phyloP scores from a whole-genome alignment of 2,888 invertebrate species.

The Drosophila infuscata region DNA sequence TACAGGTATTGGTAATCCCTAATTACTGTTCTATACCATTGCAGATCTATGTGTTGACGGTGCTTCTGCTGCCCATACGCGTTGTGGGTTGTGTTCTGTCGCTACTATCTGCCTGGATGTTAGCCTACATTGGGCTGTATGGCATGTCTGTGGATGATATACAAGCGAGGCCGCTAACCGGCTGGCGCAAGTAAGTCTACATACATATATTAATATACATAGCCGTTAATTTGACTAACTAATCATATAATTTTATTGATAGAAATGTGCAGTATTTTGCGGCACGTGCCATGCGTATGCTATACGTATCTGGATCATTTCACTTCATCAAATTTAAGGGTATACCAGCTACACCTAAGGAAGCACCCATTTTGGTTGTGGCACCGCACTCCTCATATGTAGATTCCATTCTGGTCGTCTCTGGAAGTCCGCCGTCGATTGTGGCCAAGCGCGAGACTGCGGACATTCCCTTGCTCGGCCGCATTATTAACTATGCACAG shows the following conservation, averaged over 20 bases:
- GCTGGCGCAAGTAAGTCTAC: constrained; percentile 94
- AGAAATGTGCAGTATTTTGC: constrained; percentile 89
- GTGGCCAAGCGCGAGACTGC: constrained; percentile 95
- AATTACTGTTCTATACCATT: constrained; percentile 84
- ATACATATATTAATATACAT: background rate
- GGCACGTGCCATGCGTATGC: constrained; percentile 89
- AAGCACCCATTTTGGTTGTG: constrained; percentile 93
- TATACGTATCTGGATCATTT: constrained; percentile 93
- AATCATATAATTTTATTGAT: constrained; percentile 5
- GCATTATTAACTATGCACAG: constrained; percentile 96
- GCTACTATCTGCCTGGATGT: constrained; percentile 92
- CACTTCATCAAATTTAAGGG: constrained; percentile 92
- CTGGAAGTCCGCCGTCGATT: constrained; percentile 93
- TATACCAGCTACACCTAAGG: constrained; percentile 87
- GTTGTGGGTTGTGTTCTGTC: constrained; percentile 91
- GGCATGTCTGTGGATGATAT: constrained; percentile 93
- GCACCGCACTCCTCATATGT: constrained; percentile 97
- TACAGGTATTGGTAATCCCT: background rate
- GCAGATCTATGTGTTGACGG: constrained; percentile 94
- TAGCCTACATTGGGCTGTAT: constrained; percentile 93
- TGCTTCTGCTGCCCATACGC: constrained; percentile 93
- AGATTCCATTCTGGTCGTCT: constrained; percentile 93
- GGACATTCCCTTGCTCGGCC: constrained; percentile 95
- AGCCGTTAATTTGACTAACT: background rate
- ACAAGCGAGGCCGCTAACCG: constrained; percentile 91